Evolutionary conservation across 2,797 vertebrate species (phyloP).

Genomic region (Ctenopoma multispine): DNA sequence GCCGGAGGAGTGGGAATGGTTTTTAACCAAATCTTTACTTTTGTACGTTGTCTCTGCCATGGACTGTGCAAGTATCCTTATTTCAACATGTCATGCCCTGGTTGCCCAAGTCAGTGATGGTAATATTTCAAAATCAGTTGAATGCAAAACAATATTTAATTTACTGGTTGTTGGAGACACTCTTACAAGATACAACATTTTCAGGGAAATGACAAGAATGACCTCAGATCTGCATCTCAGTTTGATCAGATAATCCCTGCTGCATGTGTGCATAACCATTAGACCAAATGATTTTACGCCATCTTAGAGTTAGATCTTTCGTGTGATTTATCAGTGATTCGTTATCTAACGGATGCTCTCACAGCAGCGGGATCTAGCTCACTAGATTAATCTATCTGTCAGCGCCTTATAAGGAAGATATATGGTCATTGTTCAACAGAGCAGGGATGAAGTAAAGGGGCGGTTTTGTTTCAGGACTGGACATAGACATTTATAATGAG

Average conservation of each 20-base stretch:
- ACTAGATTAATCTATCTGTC: conserved; percentile 85
- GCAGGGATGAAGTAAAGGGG: conserved; percentile 61
- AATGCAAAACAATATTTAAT: not conserved
- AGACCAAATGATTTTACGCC: conserved; percentile 59
- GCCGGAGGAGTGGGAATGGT: conserved; percentile 38
- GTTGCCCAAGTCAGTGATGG: conserved; percentile 1
- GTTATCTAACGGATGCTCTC: conserved; percentile 80
- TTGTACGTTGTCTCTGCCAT: conserved; percentile 11
- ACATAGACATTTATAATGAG: conserved; percentile 63
- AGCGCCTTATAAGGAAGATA: conserved; percentile 79
- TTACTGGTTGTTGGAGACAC: conserved; percentile 7
- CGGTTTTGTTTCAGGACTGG: conserved; percentile 46
- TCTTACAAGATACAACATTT: conserved; percentile 7
- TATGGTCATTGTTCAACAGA: conserved; percentile 76
- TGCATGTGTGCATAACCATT: conserved; percentile 41
- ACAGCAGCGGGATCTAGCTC: conserved; percentile 73
- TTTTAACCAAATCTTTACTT: conserved; percentile 46
- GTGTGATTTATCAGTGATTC: conserved; percentile 80
- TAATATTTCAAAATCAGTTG: conserved; percentile 10
- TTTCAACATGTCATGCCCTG: conserved; percentile 1
- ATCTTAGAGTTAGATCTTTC: conserved; percentile 69
- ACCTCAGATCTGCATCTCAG: conserved; percentile 41
- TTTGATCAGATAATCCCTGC: conserved; percentile 36
- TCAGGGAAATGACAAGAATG: conserved; percentile 38
- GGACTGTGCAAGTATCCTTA: conserved; percentile 21